Conservation (phyloP, 2,113 vertebrate genomes). For the Ceyx melanurus region DNA sequence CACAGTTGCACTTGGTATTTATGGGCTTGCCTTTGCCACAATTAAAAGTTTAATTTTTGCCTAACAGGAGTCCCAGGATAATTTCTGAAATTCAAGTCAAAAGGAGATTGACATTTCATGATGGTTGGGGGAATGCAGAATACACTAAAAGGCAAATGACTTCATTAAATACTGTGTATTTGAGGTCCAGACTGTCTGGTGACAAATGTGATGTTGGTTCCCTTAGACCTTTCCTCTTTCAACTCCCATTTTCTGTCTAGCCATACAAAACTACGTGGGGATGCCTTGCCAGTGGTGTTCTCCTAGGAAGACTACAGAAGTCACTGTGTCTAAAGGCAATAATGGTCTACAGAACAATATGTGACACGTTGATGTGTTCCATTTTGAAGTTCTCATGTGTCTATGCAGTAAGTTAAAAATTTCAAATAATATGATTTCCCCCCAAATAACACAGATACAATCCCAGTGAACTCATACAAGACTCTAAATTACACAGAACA, state of each 20-base stretch:
- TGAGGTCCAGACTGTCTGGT: background rate
- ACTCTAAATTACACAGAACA: background rate
- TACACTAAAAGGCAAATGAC: background rate
- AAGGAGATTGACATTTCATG: background rate
- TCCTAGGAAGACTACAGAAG: background rate
- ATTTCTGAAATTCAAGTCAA: background rate
- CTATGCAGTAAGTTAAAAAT: background rate
- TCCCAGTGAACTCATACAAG: background rate
- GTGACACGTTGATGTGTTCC: rapidly evolving
- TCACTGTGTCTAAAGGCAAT: background rate
- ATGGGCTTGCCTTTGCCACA: background rate
- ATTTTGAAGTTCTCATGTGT: background rate
- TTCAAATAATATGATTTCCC: background rate
- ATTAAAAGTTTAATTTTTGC: background rate
- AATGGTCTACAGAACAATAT: background rate
- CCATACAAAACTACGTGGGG: background rate
- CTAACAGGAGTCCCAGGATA: background rate
- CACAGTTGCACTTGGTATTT: background rate
- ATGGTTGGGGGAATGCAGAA: background rate
- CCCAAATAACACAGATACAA: background rate
- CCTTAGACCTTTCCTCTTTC: background rate
- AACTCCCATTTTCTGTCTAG: background rate
- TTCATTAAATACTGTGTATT: background rate
- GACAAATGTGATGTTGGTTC: background rate
- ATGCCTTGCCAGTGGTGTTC: background rate